These are phyloP conservation scores for Leptobrachium leishanense DNA, from an alignment of 2,113 vertebrate species.

Conservation along the genomic window DNA sequence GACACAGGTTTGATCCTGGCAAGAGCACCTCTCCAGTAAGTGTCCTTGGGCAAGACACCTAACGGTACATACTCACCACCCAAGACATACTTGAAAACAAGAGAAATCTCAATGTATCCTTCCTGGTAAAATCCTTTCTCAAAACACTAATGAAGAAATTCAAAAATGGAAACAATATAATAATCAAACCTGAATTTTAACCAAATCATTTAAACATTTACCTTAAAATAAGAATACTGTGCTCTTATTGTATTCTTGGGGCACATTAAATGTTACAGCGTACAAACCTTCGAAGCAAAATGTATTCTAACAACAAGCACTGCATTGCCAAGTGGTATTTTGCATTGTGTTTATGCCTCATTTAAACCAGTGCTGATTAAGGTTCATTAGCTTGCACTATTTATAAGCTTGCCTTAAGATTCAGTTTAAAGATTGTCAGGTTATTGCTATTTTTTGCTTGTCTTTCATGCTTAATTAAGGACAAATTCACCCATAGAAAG, in stretches of 20 bases:
- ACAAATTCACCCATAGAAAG: not conserved
- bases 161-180: too few species aligned
- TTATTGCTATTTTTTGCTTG: not conserved
- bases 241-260: slow-evolving; percentile 5
- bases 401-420: not conserved
- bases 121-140: too few species aligned
- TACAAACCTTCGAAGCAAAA: slow-evolving; percentile 3
- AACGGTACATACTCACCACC: too few species aligned
- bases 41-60: too few species aligned
- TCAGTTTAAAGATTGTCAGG: slow-evolving; percentile 9
- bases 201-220: not conserved
- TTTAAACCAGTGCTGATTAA: slow-evolving; percentile 16
- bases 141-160: too few species aligned
- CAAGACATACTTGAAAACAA: too few species aligned
- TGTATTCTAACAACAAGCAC: slow-evolving; percentile 32
- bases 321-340: slow-evolving; percentile 17
- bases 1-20: too few species aligned
- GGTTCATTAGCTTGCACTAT: slow-evolving; percentile 27
- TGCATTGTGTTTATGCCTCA: slow-evolving; percentile 31
- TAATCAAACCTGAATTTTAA: too few species aligned
- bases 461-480: slow-evolving; percentile 7
- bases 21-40: too few species aligned
- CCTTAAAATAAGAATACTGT: not conserved
- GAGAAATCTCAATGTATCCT: too few species aligned
- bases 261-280: slow-evolving; percentile 35